Percentiles rank a stretch among this genome's conserved stretches.
These are phyloP conservation scores for Tetramorium alpestre DNA, from an alignment of 1,140 invertebrate species.

Conservation along the genomic window DNA sequence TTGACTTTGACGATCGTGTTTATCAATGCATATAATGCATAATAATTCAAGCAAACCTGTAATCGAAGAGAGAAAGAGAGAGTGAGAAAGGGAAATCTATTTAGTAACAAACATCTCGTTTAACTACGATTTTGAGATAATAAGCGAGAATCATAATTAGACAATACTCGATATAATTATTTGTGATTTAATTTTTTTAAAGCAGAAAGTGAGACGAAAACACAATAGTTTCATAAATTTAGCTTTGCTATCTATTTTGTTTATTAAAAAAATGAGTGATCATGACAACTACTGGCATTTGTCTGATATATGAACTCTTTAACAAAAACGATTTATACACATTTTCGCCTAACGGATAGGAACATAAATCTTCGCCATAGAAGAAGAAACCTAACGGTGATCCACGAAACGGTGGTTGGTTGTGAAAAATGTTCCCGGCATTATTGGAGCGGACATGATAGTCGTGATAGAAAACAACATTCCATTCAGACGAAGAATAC, in stretches of 20 bases:
- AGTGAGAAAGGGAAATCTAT: no score
- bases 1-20: constrained; percentile 1
- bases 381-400: constrained; percentile 38
- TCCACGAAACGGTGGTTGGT: constrained; percentile 28
- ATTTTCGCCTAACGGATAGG: constrained; percentile 25
- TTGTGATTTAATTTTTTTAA: not conserved
- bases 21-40: constrained; percentile 48
- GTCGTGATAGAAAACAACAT: constrained; percentile 55
- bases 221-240: not conserved
- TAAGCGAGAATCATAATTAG: not conserved
- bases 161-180: not conserved
- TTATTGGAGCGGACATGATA: constrained; percentile 50
- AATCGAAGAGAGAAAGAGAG: no score
- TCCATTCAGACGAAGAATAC: constrained; percentile 54
- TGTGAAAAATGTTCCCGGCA: constrained; percentile 45
- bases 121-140: no score
- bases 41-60: constrained; percentile 36
- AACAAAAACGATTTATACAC: constrained; percentile 39
- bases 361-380: constrained; percentile 35
- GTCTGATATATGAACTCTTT: constrained; percentile 27
- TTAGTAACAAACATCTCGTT: no score
- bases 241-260: not conserved
- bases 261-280: constrained; percentile 4
- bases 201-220: not conserved
- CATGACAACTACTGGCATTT: not conserved